These are phyloP conservation scores for Camponotus vicinus DNA, from an alignment of 1,140 invertebrate species.

Conservation along the genomic window DNA sequence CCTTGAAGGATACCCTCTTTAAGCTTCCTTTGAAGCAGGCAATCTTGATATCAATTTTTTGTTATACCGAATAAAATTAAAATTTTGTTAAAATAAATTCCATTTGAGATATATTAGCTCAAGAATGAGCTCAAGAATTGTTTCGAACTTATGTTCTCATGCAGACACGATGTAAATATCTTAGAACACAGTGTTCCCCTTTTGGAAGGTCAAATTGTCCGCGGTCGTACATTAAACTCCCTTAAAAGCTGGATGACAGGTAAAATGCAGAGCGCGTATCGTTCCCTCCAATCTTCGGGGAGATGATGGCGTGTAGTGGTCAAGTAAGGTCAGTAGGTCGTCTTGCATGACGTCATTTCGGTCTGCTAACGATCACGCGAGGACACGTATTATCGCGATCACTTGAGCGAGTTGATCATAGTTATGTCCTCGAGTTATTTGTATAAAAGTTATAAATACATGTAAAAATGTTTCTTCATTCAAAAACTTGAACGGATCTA, in stretches of 20 bases:
- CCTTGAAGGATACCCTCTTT: neutral
- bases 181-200: neutral
- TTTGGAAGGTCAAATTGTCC: neutral
- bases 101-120: neutral
- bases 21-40: neutral
- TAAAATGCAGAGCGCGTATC: constrained; percentile 64
- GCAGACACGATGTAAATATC: neutral
- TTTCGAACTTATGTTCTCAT: neutral
- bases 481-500: no score
- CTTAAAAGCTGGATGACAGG: constrained; percentile 43
- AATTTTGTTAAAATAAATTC: neutral
- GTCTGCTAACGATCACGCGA: constrained; percentile 80
- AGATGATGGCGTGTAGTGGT: constrained; percentile 68
- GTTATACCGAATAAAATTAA: neutral
- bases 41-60: neutral
- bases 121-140: neutral
- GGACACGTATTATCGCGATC: constrained; percentile 72
- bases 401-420: constrained; percentile 76
- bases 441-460: neutral
- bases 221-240: constrained; percentile 13
- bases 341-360: constrained; percentile 78
- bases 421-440: constrained; percentile 56
- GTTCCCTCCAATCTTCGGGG: constrained; percentile 63
- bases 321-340: constrained; percentile 85
- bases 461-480: neutral